Percentiles rank a stretch among this genome's conserved stretches.
These are phyloP conservation scores for Rhinogobius similis DNA, from an alignment of 2,113 vertebrate genomes.

Conservation along the genomic window DNA sequence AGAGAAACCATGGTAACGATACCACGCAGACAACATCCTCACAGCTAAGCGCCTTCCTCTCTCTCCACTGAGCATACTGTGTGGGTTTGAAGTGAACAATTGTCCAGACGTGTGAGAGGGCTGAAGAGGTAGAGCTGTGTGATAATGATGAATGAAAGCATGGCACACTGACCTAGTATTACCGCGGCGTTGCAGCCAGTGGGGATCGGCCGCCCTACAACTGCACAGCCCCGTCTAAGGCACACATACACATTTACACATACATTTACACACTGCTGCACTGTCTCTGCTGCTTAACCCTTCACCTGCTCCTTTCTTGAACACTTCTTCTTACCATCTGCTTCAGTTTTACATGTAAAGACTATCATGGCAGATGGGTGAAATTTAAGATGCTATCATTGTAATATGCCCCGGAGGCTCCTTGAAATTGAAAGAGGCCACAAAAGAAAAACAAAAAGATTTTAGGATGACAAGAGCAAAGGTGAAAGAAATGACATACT, in stretches of 20 bases:
- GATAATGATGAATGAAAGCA: constrained; percentile 68
- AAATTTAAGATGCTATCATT: not conserved
- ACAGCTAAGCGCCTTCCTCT: not conserved
- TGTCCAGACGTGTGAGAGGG: constrained; percentile 25
- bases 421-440: not conserved
- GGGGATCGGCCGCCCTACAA: constrained; percentile 59
- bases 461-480: not conserved
- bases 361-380: constrained; percentile 35
- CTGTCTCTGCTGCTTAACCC: constrained; percentile 25
- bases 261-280: constrained; percentile 6
- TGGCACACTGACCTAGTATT: constrained; percentile 81
- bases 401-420: constrained; percentile 10
- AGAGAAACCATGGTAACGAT: not conserved
- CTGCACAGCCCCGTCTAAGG: constrained; percentile 43
- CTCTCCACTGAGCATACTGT: not conserved
- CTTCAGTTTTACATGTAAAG: constrained; percentile 12
- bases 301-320: constrained; percentile 12
- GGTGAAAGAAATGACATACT: not conserved
- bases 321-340: constrained; percentile 22
- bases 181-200: constrained; percentile 53
- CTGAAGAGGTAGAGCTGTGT: constrained; percentile 56
- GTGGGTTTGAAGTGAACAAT: constrained; percentile 12
- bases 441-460: not conserved
- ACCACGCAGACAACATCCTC: not conserved
- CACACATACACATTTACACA: constrained; percentile 27